Percentiles rank a stretch among this genome's conserved stretches.
These are phyloP conservation scores for Pholis gunnellus DNA, from an alignment of 2,113 vertebrate species.

Conservation along the genomic window DNA sequence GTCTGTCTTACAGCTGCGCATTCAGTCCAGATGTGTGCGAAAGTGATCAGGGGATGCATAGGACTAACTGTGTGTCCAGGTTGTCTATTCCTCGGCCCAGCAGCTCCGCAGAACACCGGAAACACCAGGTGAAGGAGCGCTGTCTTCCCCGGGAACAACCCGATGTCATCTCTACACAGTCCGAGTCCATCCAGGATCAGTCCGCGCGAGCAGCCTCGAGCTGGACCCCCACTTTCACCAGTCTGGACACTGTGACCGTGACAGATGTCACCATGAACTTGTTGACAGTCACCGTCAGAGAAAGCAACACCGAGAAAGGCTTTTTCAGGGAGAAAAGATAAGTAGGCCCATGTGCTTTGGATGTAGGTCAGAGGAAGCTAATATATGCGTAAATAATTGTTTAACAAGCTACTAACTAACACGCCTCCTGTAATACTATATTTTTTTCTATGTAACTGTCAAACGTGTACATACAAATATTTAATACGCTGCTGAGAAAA, in stretches of 20 bases:
- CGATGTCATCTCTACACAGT: slow-evolving; percentile 77
- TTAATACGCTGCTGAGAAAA: slow-evolving; percentile 64
- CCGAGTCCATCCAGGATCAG: slow-evolving; percentile 83
- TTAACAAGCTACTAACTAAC: slow-evolving; percentile 49
- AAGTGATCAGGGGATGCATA: slow-evolving; percentile 38
- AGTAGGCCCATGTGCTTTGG: slow-evolving; percentile 47
- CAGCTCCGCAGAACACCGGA: slow-evolving; percentile 48
- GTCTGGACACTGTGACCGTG: slow-evolving; percentile 94
- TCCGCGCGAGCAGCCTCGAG: slow-evolving; percentile 84
- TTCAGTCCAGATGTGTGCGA: slow-evolving; percentile 35
- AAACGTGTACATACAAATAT: slow-evolving; percentile 61
- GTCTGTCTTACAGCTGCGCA: slow-evolving; percentile 52
- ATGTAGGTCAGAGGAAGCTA: slow-evolving; percentile 1
- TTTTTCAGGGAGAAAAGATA: slow-evolving; percentile 96
- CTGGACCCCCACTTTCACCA: slow-evolving; percentile 90
- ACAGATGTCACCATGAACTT: slow-evolving; percentile 98
- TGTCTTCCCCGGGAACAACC: slow-evolving; percentile 33
- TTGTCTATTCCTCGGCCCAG: slow-evolving; percentile 74
- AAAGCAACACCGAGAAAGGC: slow-evolving; percentile 97
- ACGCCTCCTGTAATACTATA: slow-evolving; percentile 60
- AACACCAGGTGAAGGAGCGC: not conserved
- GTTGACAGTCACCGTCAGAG: slow-evolving; percentile 96
- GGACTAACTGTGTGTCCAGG: slow-evolving; percentile 81
- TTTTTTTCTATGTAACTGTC: slow-evolving; percentile 72
- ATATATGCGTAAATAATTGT: slow-evolving; percentile 11